Conservation (phyloP, 2,888 invertebrate species). For the Drosophila gaucha region DNA sequence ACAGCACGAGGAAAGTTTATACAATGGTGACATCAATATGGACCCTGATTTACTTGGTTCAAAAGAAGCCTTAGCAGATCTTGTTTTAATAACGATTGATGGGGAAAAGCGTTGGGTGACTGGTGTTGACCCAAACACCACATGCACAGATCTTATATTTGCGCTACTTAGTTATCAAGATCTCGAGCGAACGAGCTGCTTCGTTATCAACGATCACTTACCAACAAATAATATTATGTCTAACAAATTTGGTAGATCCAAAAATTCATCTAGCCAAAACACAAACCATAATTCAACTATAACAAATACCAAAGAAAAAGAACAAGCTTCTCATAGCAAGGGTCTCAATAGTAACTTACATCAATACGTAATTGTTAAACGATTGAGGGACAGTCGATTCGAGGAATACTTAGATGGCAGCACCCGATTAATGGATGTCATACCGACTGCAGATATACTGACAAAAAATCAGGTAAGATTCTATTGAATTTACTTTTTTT, state of each 20-base stretch:
- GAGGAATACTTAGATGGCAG: conserved; percentile 81
- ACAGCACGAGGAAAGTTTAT: neutral
- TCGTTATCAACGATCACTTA: neutral
- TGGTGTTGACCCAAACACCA: conserved; percentile 90
- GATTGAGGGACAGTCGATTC: conserved; percentile 66
- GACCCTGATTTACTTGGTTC: conserved; percentile 73
- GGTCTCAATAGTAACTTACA: conserved; percentile 29
- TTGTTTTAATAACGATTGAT: conserved; percentile 90
- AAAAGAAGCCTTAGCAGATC: conserved; percentile 85
- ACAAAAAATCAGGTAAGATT: conserved; percentile 50
- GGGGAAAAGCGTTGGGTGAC: conserved; percentile 93
- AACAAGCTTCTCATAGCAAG: conserved; percentile 5
- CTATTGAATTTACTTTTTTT: neutral
- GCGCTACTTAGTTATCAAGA: conserved; percentile 88
- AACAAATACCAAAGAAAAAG: conserved; percentile 64
- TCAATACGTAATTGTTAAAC: conserved; percentile 77
- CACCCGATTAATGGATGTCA: conserved; percentile 74
- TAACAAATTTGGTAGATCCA: conserved; percentile 34
- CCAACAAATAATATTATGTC: conserved; percentile 10
- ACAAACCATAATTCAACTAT: conserved; percentile 46
- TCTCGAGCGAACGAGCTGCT: conserved; percentile 4
- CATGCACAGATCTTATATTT: conserved; percentile 91
- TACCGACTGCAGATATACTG: conserved; percentile 59
- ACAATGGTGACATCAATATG: conserved; percentile 31
- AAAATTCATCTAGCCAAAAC: conserved; percentile 29